Evolutionary conservation across 2,113 vertebrate genomes (phyloP), one percentile per base, ranked within the genome.

Genomic region (Apodemus speciosus): DNA sequence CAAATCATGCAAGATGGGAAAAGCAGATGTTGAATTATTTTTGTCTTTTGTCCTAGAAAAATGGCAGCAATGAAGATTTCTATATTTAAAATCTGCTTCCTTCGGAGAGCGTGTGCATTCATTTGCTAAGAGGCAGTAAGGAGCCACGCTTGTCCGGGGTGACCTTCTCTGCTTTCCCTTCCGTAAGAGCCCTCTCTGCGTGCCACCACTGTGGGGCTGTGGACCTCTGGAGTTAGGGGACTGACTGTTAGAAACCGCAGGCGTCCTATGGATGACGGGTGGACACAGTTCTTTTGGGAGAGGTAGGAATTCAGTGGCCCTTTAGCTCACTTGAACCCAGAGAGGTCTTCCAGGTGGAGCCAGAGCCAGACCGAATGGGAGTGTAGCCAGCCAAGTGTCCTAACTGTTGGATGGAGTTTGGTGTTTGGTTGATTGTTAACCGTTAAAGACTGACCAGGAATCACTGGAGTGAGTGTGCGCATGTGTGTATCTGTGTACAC

Each of bases 11-110:
- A 96, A 94, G 96, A 96, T 96, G 93, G 73, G 79, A 43, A 89
- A 97, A 96, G 92, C 96, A 97, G 95, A 96, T 96, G 96, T 96
- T 85, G 93, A 86, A 95, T 95, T 96, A 97, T 97, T 97, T 96
- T 95, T 92, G 92, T 96, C 93, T 95, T 96, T 95, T 95, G 93
- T 95, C 93, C 90, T 95, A 96, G 96, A 96, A 95, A 95, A 96
- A 93, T 94, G 90, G 58, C 93, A 95, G 85, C 94, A 69, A n/a
- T 56, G 90, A 88, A 89, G 9, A 94, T 96, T 96, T 97, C 92
- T 96, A 73, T 96, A 94, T 97, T 97, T 96, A 95, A 95, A 95
- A 71, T 84, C 32, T 66, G 30, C 90, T 90, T 94, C 71, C 80
- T 95, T 92, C 62, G 79, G 86, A 91, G 66, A 80, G 75, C 6